Evolutionary conservation across 2,797 vertebrate species (phyloP).

Genomic region (Sternotherus odoratus): DNA sequence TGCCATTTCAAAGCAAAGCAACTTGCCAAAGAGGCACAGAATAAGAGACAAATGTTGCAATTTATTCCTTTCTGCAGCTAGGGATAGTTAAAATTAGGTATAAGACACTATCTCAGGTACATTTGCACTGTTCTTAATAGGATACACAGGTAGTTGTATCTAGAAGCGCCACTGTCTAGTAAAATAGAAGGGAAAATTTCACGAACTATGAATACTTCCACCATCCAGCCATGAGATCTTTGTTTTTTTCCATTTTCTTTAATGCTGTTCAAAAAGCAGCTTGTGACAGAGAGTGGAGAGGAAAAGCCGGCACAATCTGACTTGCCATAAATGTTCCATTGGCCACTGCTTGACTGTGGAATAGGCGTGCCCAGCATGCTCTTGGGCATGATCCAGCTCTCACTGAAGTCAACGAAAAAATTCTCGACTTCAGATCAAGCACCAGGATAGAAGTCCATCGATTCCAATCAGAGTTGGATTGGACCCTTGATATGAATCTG

Average conservation of each 20-base stretch:
- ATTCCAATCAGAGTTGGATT: background rate
- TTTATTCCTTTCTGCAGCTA: constrained; percentile 41
- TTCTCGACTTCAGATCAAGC: background rate
- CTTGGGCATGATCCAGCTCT: background rate
- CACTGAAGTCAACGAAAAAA: background rate
- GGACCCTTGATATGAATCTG: background rate
- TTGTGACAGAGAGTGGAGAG: too few species aligned
- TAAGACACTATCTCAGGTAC: constrained; percentile 14
- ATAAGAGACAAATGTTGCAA: constrained; percentile 48
- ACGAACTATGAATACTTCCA: constrained; percentile 51
- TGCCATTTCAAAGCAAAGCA: constrained; percentile 47
- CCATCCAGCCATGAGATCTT: constrained; percentile 26
- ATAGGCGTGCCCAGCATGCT: background rate
- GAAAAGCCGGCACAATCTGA: too few species aligned
- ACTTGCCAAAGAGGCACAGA: constrained; percentile 42
- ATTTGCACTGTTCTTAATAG: constrained; percentile 65
- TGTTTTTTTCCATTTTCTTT: constrained; percentile 44
- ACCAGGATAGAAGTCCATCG: background rate
- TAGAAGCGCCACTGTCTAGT: constrained; percentile 27
- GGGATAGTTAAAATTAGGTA: constrained; percentile 41
- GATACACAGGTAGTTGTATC: constrained; percentile 51
- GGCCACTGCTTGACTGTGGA: too few species aligned
- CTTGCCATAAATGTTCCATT: too few species aligned
- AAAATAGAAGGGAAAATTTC: constrained; percentile 59
- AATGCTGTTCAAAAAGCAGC: background rate